Conservation (phyloP, 1,140 invertebrate genomes). For the Mizuhopecten yessoensis region DNA sequence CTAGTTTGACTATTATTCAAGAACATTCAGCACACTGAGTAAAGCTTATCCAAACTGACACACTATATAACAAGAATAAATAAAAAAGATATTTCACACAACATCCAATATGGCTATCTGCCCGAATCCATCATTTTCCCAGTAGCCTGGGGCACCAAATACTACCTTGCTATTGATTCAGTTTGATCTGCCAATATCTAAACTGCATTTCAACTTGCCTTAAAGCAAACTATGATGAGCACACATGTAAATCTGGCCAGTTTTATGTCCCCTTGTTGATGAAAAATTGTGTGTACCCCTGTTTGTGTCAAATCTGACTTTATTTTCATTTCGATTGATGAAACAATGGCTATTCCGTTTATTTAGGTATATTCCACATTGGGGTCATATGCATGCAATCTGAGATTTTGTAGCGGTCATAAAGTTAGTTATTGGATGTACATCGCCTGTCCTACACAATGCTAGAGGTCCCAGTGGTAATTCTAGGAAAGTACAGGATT, state of each 20-base stretch:
- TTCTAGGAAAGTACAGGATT: too few relatives aligned
- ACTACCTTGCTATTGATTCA: background rate
- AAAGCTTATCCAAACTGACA: background rate
- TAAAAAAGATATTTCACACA: background rate
- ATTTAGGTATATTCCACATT: background rate
- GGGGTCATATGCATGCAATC: background rate
- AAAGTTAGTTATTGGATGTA: background rate
- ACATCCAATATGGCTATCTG: background rate
- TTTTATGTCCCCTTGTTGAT: background rate
- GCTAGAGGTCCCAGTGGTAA: too few relatives aligned
- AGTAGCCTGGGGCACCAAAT: background rate
- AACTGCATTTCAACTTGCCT: background rate
- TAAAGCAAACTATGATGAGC: background rate
- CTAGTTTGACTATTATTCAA: background rate
- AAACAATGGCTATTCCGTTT: background rate
- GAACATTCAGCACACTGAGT: background rate
- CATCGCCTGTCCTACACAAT: background rate
- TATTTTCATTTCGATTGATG: background rate
- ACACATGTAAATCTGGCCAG: background rate
- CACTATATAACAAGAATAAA: background rate
- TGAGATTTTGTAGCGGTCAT: background rate
- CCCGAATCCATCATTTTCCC: slow-evolving; percentile 1
- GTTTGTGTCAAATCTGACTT: background rate
- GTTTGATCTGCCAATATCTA: background rate
- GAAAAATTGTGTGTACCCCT: background rate